phyloP scores from a whole-genome alignment of 2,113 vertebrate species.

The Erythrocercus mccallii region DNA sequence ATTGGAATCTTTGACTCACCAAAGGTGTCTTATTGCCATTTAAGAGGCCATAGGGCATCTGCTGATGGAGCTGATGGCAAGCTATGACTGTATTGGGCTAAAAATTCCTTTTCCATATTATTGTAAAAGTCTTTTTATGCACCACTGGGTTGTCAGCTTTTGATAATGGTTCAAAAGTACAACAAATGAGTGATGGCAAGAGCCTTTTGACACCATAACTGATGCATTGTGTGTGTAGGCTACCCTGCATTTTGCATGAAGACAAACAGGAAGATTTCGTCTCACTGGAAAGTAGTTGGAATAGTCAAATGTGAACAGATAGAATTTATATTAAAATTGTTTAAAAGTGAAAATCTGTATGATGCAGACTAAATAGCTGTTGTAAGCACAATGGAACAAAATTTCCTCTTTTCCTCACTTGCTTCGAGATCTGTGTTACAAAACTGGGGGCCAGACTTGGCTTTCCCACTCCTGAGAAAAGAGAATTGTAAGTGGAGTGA shows the following conservation, averaged over 20 bases:
- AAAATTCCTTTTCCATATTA: not conserved
- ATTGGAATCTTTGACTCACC: not conserved
- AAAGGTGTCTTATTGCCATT: not conserved
- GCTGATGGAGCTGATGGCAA: not conserved
- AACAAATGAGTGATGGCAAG: accelerated
- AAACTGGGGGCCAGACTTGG: not conserved
- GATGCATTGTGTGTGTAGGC: not conserved
- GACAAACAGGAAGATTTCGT: not conserved
- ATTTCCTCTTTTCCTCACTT: not conserved
- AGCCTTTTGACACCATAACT: not conserved
- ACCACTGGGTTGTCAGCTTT: not conserved
- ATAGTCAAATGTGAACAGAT: not conserved
- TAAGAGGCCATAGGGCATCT: not conserved
- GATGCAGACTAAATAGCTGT: not conserved
- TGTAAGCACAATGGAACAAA: not conserved
- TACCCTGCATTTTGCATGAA: not conserved
- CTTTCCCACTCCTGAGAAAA: not conserved
- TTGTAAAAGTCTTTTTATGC: not conserved
- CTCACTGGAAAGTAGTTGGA: not conserved
- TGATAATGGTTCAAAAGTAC: not conserved
- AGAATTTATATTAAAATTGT: not conserved
- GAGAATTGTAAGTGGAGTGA: not conserved
- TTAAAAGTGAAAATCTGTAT: not conserved
- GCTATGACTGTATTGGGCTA: not conserved
- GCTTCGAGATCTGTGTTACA: not conserved